Evolutionary conservation across 1,140 invertebrate species (phyloP).

Genomic region (Venturia canescens): DNA sequence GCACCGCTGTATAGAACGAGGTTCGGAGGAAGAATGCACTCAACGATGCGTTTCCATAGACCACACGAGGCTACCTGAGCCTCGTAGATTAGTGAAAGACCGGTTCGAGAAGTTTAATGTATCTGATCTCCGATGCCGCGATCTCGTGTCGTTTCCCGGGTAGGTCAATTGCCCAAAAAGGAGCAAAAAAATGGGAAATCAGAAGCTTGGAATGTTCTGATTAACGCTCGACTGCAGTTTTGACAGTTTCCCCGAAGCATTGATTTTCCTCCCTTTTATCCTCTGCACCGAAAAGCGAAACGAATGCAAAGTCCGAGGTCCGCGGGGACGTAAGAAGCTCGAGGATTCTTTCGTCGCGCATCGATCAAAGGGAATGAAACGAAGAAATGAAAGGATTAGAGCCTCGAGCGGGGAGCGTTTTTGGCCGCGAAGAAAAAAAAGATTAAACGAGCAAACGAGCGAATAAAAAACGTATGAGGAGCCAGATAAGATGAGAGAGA

Average conservation of each 20-base stretch:
- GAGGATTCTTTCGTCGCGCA: background rate
- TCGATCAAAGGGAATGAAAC: conserved; percentile 17
- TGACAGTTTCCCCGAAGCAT: background rate
- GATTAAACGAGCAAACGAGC: conserved; percentile 40
- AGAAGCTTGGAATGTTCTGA: conserved; percentile 63
- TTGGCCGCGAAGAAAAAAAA: conserved; percentile 30
- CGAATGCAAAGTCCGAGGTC: background rate
- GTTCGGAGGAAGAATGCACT: conserved; percentile 6
- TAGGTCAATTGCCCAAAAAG: conserved; percentile 73
- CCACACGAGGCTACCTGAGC: conserved; percentile 56
- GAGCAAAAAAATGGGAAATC: conserved; percentile 6
- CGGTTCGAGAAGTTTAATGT: conserved; percentile 62
- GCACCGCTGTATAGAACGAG: background rate
- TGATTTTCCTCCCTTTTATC: background rate
- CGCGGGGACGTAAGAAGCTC: background rate
- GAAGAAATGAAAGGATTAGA: conserved; percentile 44
- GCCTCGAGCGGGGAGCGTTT: background rate
- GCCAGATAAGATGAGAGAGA: conserved; percentile 38
- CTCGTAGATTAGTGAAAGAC: conserved; percentile 59
- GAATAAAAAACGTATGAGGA: conserved; percentile 36
- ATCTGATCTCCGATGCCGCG: conserved; percentile 44
- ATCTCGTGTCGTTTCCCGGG: conserved; percentile 39
- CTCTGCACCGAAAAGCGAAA: background rate
- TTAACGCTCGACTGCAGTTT: conserved; percentile 55
- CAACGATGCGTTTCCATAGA: conserved; percentile 54